phyloP scores from a whole-genome alignment of 2,113 vertebrate genomes.

The Opisthocomus hoazin region DNA sequence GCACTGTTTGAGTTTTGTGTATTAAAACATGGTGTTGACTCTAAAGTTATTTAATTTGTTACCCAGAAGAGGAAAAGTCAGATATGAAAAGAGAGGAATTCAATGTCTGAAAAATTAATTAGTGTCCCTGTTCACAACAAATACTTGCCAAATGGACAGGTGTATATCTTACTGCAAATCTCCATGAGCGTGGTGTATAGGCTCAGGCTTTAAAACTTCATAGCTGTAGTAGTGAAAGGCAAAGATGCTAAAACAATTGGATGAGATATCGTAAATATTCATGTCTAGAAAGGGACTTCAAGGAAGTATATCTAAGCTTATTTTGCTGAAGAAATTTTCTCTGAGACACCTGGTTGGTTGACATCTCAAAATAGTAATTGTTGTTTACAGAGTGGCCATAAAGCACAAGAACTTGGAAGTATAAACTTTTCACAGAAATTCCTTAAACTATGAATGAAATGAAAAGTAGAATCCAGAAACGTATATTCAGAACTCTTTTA shows the following conservation, averaged over 20 bases:
- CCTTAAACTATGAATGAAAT: not conserved
- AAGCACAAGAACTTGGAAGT: not conserved
- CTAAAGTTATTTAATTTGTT: not conserved
- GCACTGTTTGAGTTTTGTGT: not conserved
- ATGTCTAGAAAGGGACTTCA: not conserved
- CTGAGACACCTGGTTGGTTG: not conserved
- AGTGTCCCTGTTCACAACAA: not conserved
- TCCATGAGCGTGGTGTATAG: not conserved
- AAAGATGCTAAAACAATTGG: not conserved
- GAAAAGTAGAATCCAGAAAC: not conserved
- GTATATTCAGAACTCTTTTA: not conserved
- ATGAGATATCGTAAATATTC: not conserved
- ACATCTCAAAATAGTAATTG: not conserved
- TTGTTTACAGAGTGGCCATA: not conserved
- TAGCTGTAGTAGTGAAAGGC: not conserved
- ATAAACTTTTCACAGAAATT: not conserved
- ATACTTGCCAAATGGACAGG: not conserved
- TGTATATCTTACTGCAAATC: not conserved
- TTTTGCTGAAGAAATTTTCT: not conserved
- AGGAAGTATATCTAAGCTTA: not conserved
- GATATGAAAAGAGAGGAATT: not conserved
- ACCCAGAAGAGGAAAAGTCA: not conserved
- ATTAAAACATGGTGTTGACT: not conserved
- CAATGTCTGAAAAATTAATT: not conserved
- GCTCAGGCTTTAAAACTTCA: not conserved